phyloP scores from a whole-genome alignment of 53 echinoderm and acorn worm species.

The Echinometra lucunter region DNA sequence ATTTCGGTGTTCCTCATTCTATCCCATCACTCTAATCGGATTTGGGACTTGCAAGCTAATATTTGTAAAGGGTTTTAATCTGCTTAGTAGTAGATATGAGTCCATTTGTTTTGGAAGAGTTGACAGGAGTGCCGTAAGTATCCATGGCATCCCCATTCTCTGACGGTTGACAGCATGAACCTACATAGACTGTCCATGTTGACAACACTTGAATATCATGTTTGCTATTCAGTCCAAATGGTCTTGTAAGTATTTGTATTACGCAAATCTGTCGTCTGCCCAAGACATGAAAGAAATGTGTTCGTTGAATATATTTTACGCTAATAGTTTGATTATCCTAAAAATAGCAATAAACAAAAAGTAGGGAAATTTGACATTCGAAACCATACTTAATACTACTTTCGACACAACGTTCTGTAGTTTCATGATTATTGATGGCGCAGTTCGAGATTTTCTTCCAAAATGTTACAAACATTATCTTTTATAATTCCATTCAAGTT shows the following conservation, averaged over 20 bases:
- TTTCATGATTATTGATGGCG: too few relatives aligned
- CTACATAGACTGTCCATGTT: too few relatives aligned
- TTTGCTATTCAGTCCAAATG: background rate
- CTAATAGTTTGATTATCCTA: too few relatives aligned
- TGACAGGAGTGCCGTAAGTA: background rate
- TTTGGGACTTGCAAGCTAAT: conserved; percentile 52
- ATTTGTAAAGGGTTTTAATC: conserved; percentile 52
- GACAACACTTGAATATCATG: background rate
- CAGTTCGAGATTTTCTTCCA: too few relatives aligned
- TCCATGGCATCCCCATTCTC: background rate
- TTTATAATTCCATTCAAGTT: too few relatives aligned
- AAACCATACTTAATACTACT: too few relatives aligned
- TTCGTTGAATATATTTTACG: background rate
- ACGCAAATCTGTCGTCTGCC: background rate
- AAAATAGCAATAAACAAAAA: too few relatives aligned
- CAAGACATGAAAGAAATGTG: background rate
- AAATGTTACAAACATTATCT: too few relatives aligned
- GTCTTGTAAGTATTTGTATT: background rate
- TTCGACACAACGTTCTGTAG: too few relatives aligned
- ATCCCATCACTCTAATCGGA: conserved; percentile 6
- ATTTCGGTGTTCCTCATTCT: background rate
- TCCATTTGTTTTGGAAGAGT: background rate
- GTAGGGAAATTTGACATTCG: too few relatives aligned
- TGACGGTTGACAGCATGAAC: too few relatives aligned
- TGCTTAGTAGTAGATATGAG: conserved; percentile 17